Percentiles rank a stretch among this genome's conserved stretches.
Conservation (phyloP, 1,140 invertebrate species). For the Thaumatotibia leucotreta region DNA sequence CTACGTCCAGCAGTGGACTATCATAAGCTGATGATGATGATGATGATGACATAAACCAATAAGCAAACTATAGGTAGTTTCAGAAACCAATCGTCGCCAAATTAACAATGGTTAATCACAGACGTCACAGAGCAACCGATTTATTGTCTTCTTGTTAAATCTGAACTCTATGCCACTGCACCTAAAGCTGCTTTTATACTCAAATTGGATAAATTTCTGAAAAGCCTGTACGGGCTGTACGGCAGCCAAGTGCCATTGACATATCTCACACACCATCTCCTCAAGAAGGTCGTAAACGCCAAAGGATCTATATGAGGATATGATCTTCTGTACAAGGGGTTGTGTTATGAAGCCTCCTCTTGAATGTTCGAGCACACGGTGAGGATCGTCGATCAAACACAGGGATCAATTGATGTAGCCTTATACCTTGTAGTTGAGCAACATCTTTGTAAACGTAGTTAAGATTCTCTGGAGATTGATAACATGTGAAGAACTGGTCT, state of each 20-base stretch:
- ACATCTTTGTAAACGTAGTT: not conserved
- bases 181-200: not conserved
- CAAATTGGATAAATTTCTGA: not conserved
- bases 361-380: not conserved
- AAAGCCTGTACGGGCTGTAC: not conserved
- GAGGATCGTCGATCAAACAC: not conserved
- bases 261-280: not conserved
- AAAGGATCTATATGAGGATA: not conserved
- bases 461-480: too few relatives aligned
- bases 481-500: too few relatives aligned
- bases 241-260: not conserved
- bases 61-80: not conserved
- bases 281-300: not conserved
- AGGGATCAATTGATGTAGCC: not conserved
- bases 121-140: not conserved
- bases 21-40: too few relatives aligned
- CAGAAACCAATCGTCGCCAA: not conserved
- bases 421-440: not conserved
- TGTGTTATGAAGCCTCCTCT: not conserved
- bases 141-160: not conserved
- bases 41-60: too few relatives aligned
- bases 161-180: not conserved
- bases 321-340: not conserved
- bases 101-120: not conserved
- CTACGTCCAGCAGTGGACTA: too few relatives aligned